Conservation (phyloP, 2,113 vertebrate species). For the Notarius lentiginosus region DNA sequence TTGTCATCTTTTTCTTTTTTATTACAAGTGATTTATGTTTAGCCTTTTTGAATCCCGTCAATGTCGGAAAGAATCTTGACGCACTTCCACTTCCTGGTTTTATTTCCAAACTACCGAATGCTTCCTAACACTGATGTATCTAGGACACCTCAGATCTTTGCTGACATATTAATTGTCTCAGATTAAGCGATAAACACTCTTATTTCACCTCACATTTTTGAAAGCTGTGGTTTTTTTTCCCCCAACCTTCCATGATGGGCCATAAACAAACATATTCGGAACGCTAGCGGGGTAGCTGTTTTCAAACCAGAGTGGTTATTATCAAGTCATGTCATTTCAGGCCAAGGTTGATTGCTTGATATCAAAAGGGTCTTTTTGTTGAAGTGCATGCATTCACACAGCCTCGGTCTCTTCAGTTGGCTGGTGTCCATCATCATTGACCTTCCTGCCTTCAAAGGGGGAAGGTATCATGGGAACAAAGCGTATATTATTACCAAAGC, state of each 20-base stretch:
- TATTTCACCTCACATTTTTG: background rate
- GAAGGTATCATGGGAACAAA: constrained; percentile 1
- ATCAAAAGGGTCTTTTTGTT: constrained; percentile 1
- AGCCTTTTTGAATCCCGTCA: background rate
- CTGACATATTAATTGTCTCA: too few species aligned
- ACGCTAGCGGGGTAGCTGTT: background rate
- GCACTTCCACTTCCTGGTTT: background rate
- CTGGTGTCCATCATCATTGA: background rate
- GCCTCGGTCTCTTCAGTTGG: background rate
- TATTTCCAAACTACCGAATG: too few species aligned
- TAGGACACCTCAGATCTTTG: too few species aligned
- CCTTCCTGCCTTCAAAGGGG: background rate
- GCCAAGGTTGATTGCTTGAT: background rate
- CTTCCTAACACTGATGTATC: background rate
- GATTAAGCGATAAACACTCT: background rate
- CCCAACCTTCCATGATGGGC: background rate
- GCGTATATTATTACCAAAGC: background rate
- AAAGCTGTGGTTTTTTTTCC: background rate
- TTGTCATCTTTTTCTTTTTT: too few species aligned
- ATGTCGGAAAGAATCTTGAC: background rate
- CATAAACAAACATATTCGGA: background rate
- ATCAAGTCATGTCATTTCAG: background rate
- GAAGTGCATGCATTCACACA: background rate
- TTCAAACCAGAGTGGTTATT: background rate
- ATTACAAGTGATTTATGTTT: too few species aligned